These are phyloP conservation scores for Zaprionus ornatus DNA, from an alignment of 1,140 invertebrate genomes.

Conservation along the genomic window DNA sequence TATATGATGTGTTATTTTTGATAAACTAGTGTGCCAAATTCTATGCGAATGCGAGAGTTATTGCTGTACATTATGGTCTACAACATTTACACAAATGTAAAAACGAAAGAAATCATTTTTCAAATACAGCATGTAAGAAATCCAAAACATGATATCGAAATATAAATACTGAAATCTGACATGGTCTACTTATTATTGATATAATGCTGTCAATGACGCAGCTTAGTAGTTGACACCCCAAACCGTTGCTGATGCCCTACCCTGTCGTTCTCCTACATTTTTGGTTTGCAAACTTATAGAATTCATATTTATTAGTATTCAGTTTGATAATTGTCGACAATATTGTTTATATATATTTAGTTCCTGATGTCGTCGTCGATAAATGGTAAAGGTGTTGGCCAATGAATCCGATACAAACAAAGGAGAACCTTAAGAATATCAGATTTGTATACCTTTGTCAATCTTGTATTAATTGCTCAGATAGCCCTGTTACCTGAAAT, in stretches of 20 bases:
- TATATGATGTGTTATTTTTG: conserved; percentile 78
- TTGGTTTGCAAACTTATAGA: conserved; percentile 51
- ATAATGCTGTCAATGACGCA: conserved; percentile 46
- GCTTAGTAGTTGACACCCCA: conserved; percentile 32
- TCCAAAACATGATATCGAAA: conserved; percentile 74
- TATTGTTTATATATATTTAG: conserved; percentile 58
- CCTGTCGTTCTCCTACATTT: conserved; percentile 22
- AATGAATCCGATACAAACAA: conserved; percentile 61
- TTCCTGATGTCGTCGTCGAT: conserved; percentile 72
- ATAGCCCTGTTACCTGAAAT: conserved; percentile 77
- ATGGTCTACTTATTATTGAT: conserved; percentile 44
- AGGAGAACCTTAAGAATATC: conserved; percentile 74
- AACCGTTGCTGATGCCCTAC: conserved; percentile 33
- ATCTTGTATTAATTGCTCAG: conserved; percentile 79
- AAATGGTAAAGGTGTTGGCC: conserved; percentile 67
- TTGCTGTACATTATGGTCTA: conserved; percentile 79
- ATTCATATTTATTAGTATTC: conserved; percentile 7
- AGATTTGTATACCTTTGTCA: conserved; percentile 77
- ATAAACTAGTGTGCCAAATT: conserved; percentile 64
- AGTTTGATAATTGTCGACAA: conserved; percentile 47
- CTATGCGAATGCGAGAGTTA: conserved; percentile 61
- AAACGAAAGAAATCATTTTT: conserved; percentile 69
- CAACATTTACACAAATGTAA: conserved; percentile 57
- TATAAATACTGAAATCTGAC: conserved; percentile 78
- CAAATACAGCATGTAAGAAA: conserved; percentile 81